Conservation (phyloP, 2,113 vertebrate species). For the Mixornis gularis region DNA sequence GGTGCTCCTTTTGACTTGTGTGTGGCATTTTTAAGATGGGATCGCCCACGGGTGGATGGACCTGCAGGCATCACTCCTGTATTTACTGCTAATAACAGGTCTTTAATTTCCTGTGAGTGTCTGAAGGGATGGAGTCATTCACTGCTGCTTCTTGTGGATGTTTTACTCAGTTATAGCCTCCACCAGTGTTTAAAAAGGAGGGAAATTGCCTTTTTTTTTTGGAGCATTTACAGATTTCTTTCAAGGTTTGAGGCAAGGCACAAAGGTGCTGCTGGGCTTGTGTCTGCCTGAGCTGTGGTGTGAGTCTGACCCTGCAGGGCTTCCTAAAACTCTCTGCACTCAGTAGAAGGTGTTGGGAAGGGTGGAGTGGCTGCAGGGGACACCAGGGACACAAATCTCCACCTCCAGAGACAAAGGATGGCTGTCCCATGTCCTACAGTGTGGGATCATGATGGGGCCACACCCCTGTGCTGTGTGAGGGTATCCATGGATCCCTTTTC, state of each 20-base stretch:
- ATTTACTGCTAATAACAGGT: background rate
- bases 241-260: background rate
- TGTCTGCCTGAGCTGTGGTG: background rate
- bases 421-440: fast-evolving
- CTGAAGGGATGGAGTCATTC: background rate
- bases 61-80: background rate
- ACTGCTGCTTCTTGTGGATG: background rate
- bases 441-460: background rate
- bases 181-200: background rate
- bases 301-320: background rate
- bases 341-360: background rate
- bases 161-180: background rate
- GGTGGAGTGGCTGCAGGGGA: background rate
- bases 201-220: background rate
- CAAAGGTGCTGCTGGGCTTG: fast-evolving
- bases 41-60: background rate
- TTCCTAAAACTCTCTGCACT: background rate
- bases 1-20: background rate
- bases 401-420: background rate
- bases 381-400: background rate
- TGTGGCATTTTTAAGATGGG: background rate
- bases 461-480: background rate
- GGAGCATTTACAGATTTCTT: background rate
- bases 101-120: background rate
- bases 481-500: background rate